Percentiles rank a stretch among this genome's conserved stretches.
These are phyloP conservation scores for Scolopax rusticola DNA, from an alignment of 2,797 vertebrate genomes.

Conservation along the genomic window DNA sequence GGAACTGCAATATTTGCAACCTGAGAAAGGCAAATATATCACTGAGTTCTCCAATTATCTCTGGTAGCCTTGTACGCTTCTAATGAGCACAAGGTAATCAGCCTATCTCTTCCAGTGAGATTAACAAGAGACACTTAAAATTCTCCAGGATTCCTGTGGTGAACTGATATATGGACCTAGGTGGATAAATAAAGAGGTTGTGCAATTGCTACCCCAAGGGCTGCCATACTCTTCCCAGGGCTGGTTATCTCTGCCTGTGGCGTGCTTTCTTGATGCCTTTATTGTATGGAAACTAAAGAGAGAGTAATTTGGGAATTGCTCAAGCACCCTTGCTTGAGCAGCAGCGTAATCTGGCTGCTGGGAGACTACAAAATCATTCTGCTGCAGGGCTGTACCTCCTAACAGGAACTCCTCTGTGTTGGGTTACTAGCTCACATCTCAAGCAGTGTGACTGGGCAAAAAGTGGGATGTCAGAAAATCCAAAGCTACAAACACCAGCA, in stretches of 20 bases:
- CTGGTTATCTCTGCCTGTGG: neutral
- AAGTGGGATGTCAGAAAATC: neutral
- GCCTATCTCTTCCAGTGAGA: conserved; percentile 18
- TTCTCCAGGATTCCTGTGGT: conserved; percentile 44
- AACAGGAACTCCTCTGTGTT: neutral
- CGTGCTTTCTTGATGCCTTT: neutral
- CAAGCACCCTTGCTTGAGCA: neutral
- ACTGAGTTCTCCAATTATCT: conserved; percentile 52
- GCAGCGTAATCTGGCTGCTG: neutral
- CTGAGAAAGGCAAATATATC: conserved; percentile 52
- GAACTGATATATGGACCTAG: conserved; percentile 29
- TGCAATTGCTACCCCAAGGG: conserved; percentile 12
- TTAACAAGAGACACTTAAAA: conserved; percentile 56
- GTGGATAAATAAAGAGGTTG: conserved; percentile 39
- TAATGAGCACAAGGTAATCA: conserved; percentile 56
- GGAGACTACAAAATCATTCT: neutral
- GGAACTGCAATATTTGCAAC: conserved; percentile 37
- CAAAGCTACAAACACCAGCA: neutral
- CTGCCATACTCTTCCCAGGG: neutral
- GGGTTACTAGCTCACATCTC: neutral
- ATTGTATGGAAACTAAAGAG: conserved; percentile 22
- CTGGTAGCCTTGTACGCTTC: conserved; percentile 28
- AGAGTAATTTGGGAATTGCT: neutral
- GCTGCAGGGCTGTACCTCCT: neutral
- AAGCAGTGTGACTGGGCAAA: neutral